Percentiles rank a stretch among this genome's conserved stretches.
These are phyloP conservation scores for Ectropis grisescens DNA, from an alignment of 1,140 invertebrate species.

Conservation along the genomic window DNA sequence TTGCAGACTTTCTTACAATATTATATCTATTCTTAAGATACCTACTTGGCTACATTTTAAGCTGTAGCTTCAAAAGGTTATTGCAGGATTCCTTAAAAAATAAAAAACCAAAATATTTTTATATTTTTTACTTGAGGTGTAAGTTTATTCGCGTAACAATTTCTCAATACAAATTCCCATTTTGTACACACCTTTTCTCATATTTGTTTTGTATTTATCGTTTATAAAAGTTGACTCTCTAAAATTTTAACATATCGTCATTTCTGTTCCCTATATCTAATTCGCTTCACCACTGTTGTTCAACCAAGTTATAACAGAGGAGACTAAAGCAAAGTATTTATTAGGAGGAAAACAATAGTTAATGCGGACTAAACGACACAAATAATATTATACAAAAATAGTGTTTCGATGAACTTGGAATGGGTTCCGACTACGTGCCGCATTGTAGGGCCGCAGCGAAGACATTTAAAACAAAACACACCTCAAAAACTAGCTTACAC, in stretches of 20 bases:
- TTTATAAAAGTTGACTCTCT: slow-evolving; percentile 69
- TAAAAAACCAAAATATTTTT: slow-evolving; percentile 51
- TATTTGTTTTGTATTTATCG: slow-evolving; percentile 56
- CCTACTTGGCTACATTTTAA: no score
- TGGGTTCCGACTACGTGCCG: no score
- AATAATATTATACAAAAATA: slow-evolving; percentile 49
- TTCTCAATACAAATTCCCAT: slow-evolving; percentile 70
- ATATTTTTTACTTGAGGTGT: slow-evolving; percentile 66
- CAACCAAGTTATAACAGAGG: slow-evolving; percentile 50
- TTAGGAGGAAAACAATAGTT: slow-evolving; percentile 49
- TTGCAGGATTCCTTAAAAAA: no score
- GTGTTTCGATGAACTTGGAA: slow-evolving; percentile 53
- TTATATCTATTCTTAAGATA: no score
- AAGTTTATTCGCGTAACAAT: slow-evolving; percentile 71
- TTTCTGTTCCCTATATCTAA: slow-evolving; percentile 67
- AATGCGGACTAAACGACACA: slow-evolving; percentile 40
- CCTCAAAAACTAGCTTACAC: no score
- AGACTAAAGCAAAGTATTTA: slow-evolving; percentile 51
- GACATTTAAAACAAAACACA: no score
- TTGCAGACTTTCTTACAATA: no score
- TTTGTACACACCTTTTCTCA: slow-evolving; percentile 69
- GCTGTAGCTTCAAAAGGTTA: no score
- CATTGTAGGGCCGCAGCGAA: no score
- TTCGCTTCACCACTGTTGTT: slow-evolving; percentile 60
- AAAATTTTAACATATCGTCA: slow-evolving; percentile 67